phyloP scores from a whole-genome alignment of 2,113 vertebrate species.

The Neotoma lepida region DNA sequence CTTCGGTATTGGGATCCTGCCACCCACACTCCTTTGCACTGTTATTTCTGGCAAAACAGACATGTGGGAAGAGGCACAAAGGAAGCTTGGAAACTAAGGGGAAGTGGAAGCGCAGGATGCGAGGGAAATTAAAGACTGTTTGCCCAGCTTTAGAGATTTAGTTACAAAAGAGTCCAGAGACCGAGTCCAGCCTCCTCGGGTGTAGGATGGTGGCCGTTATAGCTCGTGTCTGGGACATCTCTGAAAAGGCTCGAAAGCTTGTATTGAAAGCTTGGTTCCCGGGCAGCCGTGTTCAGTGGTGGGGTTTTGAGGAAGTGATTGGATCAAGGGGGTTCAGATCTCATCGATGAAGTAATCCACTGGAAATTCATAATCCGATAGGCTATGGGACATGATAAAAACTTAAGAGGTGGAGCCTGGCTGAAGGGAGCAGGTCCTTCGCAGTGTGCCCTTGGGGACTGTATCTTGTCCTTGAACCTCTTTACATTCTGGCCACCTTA shows the following conservation, averaged over 20 bases:
- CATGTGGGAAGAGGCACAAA: conserved; percentile 71
- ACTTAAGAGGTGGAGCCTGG: neutral
- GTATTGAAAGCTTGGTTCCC: neutral
- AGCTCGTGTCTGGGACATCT: neutral
- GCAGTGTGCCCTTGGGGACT: neutral
- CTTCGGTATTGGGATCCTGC: conserved; percentile 55
- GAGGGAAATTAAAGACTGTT: conserved; percentile 66
- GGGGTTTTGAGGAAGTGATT: neutral
- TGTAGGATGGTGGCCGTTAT: neutral
- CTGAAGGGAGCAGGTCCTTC: neutral
- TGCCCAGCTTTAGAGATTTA: conserved; percentile 62
- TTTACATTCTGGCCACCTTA: neutral
- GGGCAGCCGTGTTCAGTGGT: neutral
- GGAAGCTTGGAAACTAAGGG: conserved; percentile 65
- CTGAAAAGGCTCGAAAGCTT: no score
- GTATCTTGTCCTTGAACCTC: no score
- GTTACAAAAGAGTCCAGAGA: neutral
- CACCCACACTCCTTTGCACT: conserved; percentile 71
- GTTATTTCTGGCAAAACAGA: conserved; percentile 74
- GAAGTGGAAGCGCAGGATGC: conserved; percentile 56
- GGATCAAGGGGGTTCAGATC: neutral
- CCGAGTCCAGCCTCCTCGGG: neutral
- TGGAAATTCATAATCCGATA: neutral
- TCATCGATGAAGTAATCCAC: neutral
- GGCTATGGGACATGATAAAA: neutral